phyloP scores from a whole-genome alignment of 2,888 invertebrate species.

The Chymomyza caudatula region DNA sequence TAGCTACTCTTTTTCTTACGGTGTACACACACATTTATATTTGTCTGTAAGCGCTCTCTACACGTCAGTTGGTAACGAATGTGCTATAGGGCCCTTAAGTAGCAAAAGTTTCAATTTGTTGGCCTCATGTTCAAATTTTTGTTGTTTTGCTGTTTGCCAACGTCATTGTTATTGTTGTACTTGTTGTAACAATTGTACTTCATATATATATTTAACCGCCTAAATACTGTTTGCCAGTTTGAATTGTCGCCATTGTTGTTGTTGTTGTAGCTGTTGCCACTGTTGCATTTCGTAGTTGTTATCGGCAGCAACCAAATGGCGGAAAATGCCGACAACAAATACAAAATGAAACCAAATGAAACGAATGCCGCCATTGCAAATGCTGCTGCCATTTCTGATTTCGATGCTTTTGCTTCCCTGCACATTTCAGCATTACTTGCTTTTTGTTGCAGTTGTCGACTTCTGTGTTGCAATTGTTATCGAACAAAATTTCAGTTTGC shows the following conservation, averaged over 20 bases:
- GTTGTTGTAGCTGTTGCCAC: conserved; percentile 6
- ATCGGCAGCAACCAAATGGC: conserved; percentile 62
- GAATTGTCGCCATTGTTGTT: conserved; percentile 1
- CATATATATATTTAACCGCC: conserved; percentile 57
- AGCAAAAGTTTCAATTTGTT: conserved; percentile 59
- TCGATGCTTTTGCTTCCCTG: conserved; percentile 24
- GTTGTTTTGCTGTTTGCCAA: conserved; percentile 1
- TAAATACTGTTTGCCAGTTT: conserved; percentile 59
- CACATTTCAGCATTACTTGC: not conserved
- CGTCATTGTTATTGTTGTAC: conserved; percentile 18
- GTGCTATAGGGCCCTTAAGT: conserved; percentile 50
- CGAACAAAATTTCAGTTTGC: conserved; percentile 34
- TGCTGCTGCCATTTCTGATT: conserved; percentile 24
- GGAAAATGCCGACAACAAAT: conserved; percentile 47
- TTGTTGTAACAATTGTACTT: conserved; percentile 11
- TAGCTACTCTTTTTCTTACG: not conserved
- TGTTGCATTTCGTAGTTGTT: conserved; percentile 38
- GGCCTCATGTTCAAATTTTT: conserved; percentile 38
- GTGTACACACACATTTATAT: not conserved
- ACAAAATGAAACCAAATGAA: conserved; percentile 27
- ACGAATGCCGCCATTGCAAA: conserved; percentile 24
- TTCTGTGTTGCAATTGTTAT: conserved; percentile 29
- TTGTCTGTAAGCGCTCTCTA: not conserved
- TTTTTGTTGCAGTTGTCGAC: conserved; percentile 20
- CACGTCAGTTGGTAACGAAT: conserved; percentile 39